These are phyloP conservation scores for Euthynnus affinis DNA, from an alignment of 2,797 vertebrate species.

Conservation along the genomic window DNA sequence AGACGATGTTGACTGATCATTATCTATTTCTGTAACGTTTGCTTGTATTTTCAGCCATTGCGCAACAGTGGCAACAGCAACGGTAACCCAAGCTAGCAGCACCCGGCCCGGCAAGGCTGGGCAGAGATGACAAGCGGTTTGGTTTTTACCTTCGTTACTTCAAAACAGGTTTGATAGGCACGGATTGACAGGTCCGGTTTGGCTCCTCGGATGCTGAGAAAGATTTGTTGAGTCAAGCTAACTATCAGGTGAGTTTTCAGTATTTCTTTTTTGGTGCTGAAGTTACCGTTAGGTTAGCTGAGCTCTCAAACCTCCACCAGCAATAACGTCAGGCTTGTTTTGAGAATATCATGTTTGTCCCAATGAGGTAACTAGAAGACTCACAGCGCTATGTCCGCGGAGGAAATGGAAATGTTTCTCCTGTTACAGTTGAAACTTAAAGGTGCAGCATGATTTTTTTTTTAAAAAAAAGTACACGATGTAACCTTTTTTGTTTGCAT, in stretches of 20 bases:
- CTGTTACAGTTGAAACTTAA: background rate
- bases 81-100: slow-evolving; percentile 28
- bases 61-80: slow-evolving; percentile 53
- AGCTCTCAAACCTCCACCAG: background rate
- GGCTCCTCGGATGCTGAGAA: slow-evolving; percentile 14
- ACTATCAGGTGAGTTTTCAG: slow-evolving; percentile 55
- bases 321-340: slow-evolving; percentile 6
- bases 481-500: background rate
- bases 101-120: slow-evolving; percentile 17
- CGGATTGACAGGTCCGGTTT: background rate
- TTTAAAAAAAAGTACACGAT: background rate
- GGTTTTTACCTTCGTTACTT: background rate
- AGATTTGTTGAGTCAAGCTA: slow-evolving; percentile 31
- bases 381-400: background rate
- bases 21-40: background rate
- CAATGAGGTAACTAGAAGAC: background rate
- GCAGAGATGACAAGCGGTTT: slow-evolving; percentile 55
- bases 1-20: background rate
- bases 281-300: slow-evolving; percentile 34
- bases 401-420: background rate
- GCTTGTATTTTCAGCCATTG: slow-evolving; percentile 43
- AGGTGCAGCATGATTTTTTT: background rate
- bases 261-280: background rate
- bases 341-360: slow-evolving; percentile 46
- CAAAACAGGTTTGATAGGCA: background rate